phyloP scores from a whole-genome alignment of 2,113 vertebrate genomes.

The Tichodroma muraria region DNA sequence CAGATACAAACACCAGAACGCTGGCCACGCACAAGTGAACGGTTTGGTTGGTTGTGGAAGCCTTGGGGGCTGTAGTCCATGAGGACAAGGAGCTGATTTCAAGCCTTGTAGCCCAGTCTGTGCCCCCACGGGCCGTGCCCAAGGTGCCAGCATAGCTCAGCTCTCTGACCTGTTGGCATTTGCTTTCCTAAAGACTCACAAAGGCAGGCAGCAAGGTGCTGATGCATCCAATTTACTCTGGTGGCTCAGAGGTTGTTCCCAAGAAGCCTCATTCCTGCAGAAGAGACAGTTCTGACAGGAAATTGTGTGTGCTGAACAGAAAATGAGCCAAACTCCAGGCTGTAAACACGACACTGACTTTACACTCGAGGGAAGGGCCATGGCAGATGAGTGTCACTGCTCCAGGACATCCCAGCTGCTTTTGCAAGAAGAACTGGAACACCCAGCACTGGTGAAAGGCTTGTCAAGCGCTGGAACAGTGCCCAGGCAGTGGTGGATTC shows the following conservation, averaged over 20 bases:
- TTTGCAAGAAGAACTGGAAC: neutral
- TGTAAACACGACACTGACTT: rapidly evolving
- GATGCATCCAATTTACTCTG: neutral
- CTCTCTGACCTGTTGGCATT: neutral
- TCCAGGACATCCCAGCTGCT: neutral
- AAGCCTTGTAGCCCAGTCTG: neutral
- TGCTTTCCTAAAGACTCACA: neutral
- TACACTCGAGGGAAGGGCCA: neutral
- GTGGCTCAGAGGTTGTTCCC: neutral
- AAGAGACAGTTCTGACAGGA: neutral
- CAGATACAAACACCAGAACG: neutral
- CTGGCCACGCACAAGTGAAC: rapidly evolving
- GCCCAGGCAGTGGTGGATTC: neutral
- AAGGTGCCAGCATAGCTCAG: neutral
- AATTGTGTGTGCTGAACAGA: neutral
- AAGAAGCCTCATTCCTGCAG: neutral
- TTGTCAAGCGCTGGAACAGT: rapidly evolving
- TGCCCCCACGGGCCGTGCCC: neutral
- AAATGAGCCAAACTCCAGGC: neutral
- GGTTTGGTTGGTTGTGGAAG: rapidly evolving
- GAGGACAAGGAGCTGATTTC: neutral
- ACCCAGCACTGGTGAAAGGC: neutral
- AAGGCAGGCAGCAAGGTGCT: neutral
- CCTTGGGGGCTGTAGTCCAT: rapidly evolving
- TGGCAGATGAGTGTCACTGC: neutral